A percentile compares a stretch with the other conserved stretches of the same genome.
Evolutionary conservation across 2,797 vertebrate genomes (phyloP).

Genomic region (Acrossocheilus wenchowensis): DNA sequence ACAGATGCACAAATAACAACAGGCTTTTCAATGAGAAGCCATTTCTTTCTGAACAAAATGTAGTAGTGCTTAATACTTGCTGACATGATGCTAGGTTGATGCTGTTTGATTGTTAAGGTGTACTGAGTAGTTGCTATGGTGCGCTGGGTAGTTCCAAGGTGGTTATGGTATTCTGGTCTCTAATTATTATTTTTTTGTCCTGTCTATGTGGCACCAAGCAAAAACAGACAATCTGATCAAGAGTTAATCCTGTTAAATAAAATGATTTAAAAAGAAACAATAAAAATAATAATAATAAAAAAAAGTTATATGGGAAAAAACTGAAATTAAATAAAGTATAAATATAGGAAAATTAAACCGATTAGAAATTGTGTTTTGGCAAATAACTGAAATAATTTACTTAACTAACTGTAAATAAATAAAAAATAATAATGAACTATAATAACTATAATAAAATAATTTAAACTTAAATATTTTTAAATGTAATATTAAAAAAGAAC

Average conservation of each 20-base stretch:
- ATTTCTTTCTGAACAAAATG: neutral
- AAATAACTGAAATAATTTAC: neutral
- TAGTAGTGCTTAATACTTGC: neutral
- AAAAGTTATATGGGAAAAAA: neutral
- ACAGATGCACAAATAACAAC: neutral
- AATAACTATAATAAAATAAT: neutral
- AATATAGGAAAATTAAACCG: neutral
- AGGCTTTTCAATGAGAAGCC: neutral
- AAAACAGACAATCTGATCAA: neutral
- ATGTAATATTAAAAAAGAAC: neutral
- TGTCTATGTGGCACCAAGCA: neutral
- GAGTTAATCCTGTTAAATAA: neutral
- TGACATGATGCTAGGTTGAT: neutral
- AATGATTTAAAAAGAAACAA: neutral
- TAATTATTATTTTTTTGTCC: neutral
- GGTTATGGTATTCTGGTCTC: neutral
- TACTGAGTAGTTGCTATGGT: conserved; percentile 20
- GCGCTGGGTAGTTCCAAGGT: neutral
- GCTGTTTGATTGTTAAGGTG: neutral
- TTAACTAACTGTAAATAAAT: neutral
- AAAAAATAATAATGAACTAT: neutral
- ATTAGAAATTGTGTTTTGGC: neutral
- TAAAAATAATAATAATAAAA: neutral
- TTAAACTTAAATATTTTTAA: neutral
- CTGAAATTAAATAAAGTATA: neutral